Evolutionary conservation across 1,140 invertebrate species (phyloP), one percentile per base, ranked within the genome.

Genomic region (Sesamia nonagrioides): DNA sequence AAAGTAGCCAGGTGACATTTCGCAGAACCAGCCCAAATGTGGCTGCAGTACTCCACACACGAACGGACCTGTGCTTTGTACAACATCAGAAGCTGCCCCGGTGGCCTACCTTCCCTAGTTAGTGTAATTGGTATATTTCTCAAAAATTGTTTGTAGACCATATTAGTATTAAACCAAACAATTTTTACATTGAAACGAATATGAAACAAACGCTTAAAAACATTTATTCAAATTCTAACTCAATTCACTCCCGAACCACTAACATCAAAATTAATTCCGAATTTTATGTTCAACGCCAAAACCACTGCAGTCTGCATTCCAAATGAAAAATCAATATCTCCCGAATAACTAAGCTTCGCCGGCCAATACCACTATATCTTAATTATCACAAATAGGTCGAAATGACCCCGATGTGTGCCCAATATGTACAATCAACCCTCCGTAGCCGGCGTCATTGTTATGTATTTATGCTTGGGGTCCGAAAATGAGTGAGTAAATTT

Each of bases 271-370:
- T 15, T 15, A 56, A 56, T 56, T 21, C 58, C 58, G 13, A 61
- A 35, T 15, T n/a, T 27, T 35, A 37, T 37, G n/a, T 37, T 58
- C 54, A 35, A 63, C 17, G 6, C 60, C 27, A 66, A 68, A 21
- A 27, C 17, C 18, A 45, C 61, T 45, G 40, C 60, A 63, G 37
- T 48, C 37, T 68, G 63, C 40, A 45, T 21, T 11, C 3, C 17
- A 52, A 42, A 56, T 56, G 17, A 42, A 73, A 73, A 73, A 73
- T 73, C 52, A 56, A 72, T 72, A 72, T n/a, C 69, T 11, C 5
- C 9, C 18, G 2, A 27, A 40, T n/a, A 37, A 58, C 52, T 73
- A 42, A 40, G 35, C 35, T 35, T 50, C 27, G 45, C 52, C 13
- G 71, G n/a, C 50, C 35, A 73, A 15, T 40, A n/a, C 50, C 52